These are phyloP conservation scores for Falco rusticolus DNA, from an alignment of 2,797 vertebrate genomes.

Conservation along the genomic window DNA sequence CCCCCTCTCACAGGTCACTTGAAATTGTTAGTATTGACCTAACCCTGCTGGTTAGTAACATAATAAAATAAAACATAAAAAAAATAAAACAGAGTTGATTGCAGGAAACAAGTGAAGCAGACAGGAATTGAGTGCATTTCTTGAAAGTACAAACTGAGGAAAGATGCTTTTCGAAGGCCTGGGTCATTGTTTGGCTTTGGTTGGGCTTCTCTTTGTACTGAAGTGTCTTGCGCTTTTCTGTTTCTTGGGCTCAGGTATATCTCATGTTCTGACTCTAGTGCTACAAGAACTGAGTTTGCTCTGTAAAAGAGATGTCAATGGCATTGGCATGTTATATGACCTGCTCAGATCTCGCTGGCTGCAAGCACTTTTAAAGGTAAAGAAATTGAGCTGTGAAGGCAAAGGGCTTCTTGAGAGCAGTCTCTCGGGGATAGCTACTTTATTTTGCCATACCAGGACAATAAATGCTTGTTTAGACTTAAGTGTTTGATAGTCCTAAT, in stretches of 20 bases:
- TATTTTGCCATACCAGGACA: not conserved
- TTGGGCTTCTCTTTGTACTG: conserved; percentile 18
- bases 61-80: not conserved
- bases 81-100: not conserved
- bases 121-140: not conserved
- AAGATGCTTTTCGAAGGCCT: not conserved
- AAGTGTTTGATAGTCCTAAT: not conserved
- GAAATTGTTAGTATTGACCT: not conserved
- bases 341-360: conserved; percentile 90
- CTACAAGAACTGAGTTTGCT: conserved; percentile 87
- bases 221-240: conserved; percentile 59
- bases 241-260: conserved; percentile 79
- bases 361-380: conserved; percentile 92
- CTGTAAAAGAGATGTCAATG: conserved; percentile 82
- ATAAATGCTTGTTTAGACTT: not conserved
- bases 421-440: not conserved
- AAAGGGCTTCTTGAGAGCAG: not conserved
- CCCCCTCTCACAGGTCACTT: not conserved
- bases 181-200: conserved; percentile 26
- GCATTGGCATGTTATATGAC: conserved; percentile 84
- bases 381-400: not conserved
- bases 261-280: conserved; percentile 85
- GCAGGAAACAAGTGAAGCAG: not conserved
- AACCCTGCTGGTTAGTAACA: not conserved
- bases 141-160: not conserved